Evolutionary conservation across 1,140 invertebrate genomes (phyloP).

Genomic region (Drosophila subobscura): DNA sequence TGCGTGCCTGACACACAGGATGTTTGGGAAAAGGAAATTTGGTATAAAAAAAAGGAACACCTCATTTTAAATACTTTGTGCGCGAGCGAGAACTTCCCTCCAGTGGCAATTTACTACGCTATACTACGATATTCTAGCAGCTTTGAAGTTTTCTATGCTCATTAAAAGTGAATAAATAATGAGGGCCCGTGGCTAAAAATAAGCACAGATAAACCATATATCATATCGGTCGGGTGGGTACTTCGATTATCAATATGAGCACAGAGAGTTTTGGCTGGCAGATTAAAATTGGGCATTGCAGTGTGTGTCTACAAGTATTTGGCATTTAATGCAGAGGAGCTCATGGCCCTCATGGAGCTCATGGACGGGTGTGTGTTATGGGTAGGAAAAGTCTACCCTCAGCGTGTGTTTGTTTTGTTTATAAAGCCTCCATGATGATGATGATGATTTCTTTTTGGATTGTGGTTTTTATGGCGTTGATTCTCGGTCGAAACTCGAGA

Average conservation of each 20-base stretch:
- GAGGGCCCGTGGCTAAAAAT: conserved; percentile 22
- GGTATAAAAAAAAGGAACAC: conserved; percentile 63
- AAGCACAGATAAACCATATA: background rate
- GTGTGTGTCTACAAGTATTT: conserved; percentile 55
- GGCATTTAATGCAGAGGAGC: conserved; percentile 61
- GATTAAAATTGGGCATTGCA: background rate
- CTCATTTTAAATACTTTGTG: conserved; percentile 71
- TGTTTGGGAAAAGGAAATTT: conserved; percentile 53
- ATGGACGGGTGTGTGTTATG: no score
- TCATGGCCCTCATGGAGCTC: conserved; percentile 12
- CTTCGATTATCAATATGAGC: conserved; percentile 25
- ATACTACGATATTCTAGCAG: conserved; percentile 17
- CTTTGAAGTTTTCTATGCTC: conserved; percentile 60
- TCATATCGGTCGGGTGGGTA: conserved; percentile 12
- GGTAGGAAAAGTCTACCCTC: conserved; percentile 20
- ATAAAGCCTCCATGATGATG: conserved; percentile 65
- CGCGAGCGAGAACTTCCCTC: background rate
- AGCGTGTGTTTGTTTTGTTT: conserved; percentile 75
- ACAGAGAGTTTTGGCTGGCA: conserved; percentile 20
- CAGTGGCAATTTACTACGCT: conserved; percentile 15
- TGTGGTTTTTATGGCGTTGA: conserved; percentile 67
- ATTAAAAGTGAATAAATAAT: conserved; percentile 73
- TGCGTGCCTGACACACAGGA: conserved; percentile 31
- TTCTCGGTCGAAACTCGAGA: conserved; percentile 32
- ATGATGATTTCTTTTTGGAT: conserved; percentile 24